Evolutionary conservation across 2,113 vertebrate species (phyloP), one percentile per base, ranked within the genome.

Genomic region (Amphiprion ocellaris): DNA sequence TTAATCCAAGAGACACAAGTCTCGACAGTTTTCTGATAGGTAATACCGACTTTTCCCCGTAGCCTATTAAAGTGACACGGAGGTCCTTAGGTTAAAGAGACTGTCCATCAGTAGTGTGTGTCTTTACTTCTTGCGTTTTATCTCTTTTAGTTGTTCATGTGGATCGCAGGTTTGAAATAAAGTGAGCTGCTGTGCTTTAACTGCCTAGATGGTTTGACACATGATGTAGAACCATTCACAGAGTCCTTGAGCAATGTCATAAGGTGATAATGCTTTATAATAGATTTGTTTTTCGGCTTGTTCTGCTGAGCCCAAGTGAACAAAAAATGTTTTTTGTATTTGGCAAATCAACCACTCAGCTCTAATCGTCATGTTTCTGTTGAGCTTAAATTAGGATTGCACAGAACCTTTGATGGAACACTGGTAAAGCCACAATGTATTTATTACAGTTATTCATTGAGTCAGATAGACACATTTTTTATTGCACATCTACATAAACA

Each of bases 21-120:
- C 65, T 55, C 16, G 85, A 83, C 78, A 76, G 49, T 30, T 91
- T 79, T 84, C 74, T 80, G 76, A 87, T 83, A 64, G 69, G 54
- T 79, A 68, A 81, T 75, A 52, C 66, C 39, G 55, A 59, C 50
- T 74, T 77, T 67, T 78, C 52, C 79, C 67, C 68, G n/a, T 26
- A 12, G 66, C 55, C 89, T 68, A 64, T 68, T 77, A 75, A 68
- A 26, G 78, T 53, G 77, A 72, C 65, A 61, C 55, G 17, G 46
- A 76, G 76, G 79, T 65, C 49, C 26, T 1, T 5, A 69, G 74
- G 84, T 89, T 87, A 81, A 87, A 87, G 66, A 83, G 74, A 65
- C 81, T 50, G 79, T 86, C 83, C 73, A 53, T 88, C 78, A 80
- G 77, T 26, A 26, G 3, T 14, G 28, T 58, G 62, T 61, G 54